Conservation (phyloP, 2,113 vertebrate species). For the Lepidothrix coronata region DNA sequence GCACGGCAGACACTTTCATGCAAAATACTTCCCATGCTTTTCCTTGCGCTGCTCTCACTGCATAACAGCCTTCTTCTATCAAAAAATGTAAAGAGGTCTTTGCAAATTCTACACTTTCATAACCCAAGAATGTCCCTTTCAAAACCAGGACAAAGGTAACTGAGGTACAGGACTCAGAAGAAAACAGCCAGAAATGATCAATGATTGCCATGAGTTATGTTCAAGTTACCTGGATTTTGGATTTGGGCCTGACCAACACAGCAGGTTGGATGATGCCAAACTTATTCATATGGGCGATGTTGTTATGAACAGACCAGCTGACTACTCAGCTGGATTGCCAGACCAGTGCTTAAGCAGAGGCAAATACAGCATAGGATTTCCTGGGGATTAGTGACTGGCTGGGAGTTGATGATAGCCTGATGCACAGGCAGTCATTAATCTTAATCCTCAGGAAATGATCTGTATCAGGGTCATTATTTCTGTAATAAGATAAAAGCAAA, state of each 20-base stretch:
- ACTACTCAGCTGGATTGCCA: not conserved
- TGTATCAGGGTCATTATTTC: slow-evolving; percentile 43
- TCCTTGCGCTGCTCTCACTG: not conserved
- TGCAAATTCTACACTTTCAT: not conserved
- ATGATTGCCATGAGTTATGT: not conserved
- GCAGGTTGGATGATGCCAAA: not conserved
- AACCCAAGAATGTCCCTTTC: not conserved
- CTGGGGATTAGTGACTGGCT: slow-evolving; percentile 56
- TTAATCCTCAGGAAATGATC: slow-evolving; percentile 59
- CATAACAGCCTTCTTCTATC: not conserved
- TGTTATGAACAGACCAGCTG: not conserved
- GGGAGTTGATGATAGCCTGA: slow-evolving; percentile 54
- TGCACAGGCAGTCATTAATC: slow-evolving; percentile 39
- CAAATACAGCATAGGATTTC: slow-evolving; percentile 64
- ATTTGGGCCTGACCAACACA: not conserved
- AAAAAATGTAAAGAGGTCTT: not conserved
- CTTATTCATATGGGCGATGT: not conserved
- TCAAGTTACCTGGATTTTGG: not conserved
- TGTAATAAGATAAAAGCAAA: slow-evolving; percentile 46
- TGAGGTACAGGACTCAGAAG: not conserved
- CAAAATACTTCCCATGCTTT: not conserved
- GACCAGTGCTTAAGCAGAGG: slow-evolving; percentile 53
- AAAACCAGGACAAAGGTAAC: not conserved
- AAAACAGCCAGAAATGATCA: not conserved
- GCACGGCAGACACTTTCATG: not conserved